A percentile compares a stretch with the other conserved stretches of the same genome.
Evolutionary conservation across 2,888 invertebrate genomes (phyloP).

Genomic region (Sympetrum striolatum): DNA sequence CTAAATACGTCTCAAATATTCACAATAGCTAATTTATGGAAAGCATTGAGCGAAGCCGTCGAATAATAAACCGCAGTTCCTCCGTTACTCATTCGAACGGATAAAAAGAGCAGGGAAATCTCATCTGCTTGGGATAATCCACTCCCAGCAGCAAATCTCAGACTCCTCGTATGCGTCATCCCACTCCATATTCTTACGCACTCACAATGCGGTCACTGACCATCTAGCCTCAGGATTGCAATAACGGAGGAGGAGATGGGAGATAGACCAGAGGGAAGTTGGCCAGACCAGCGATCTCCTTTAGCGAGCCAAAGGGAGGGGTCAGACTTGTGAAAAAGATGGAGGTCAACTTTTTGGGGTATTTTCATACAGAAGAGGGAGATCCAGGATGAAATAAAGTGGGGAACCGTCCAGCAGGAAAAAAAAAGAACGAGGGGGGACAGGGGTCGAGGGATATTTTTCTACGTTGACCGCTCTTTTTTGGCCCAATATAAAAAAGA

Average conservation of each 20-base stretch:
- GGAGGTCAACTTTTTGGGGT: background rate
- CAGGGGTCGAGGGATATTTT: background rate
- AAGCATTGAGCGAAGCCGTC: no score
- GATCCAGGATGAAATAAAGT: background rate
- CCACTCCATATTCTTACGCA: background rate
- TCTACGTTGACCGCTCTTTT: background rate
- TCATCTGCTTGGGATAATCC: background rate
- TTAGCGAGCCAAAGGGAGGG: background rate
- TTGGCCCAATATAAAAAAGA: slow-evolving; percentile 14
- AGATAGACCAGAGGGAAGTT: background rate
- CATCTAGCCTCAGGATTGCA: background rate
- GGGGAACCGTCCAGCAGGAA: background rate
- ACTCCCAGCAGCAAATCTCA: background rate
- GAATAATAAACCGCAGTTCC: no score
- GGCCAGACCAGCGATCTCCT: background rate
- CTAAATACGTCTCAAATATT: no score
- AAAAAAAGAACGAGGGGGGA: background rate
- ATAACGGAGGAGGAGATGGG: background rate
- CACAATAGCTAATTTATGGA: no score
- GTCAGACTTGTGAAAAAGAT: background rate
- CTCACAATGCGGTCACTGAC: background rate
- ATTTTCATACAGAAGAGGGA: background rate
- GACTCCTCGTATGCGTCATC: background rate
- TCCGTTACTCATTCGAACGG: no score
- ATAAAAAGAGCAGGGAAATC: no score